phyloP scores from a whole-genome alignment of 1,140 invertebrate genomes.

The Chionoecetes opilio region DNA sequence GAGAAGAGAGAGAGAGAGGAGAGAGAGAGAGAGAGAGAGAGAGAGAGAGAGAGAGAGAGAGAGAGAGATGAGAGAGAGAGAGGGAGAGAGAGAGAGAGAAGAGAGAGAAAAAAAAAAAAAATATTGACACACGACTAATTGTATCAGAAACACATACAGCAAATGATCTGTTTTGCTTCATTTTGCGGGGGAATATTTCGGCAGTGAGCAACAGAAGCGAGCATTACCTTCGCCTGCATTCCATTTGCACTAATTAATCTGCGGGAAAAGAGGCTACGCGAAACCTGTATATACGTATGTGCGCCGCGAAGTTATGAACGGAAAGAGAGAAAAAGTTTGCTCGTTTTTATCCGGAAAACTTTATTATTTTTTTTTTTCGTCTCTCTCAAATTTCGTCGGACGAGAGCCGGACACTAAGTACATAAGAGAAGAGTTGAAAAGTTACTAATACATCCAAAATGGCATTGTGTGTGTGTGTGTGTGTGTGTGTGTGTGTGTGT shows the following conservation, averaged over 20 bases:
- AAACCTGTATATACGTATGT: not conserved
- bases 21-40: slow-evolving; percentile 9
- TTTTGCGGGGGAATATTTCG: slow-evolving; percentile 25
- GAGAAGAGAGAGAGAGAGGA: not conserved
- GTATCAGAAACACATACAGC: slow-evolving; percentile 19
- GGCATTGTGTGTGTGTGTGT: slow-evolving; percentile 34
- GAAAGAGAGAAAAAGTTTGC: not conserved
- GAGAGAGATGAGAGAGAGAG: slow-evolving; percentile 40
- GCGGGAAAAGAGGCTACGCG: slow-evolving; percentile 2
- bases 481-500: slow-evolving; percentile 11
- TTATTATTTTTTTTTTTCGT: not conserved
- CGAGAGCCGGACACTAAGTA: slow-evolving; percentile 41
- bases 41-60: slow-evolving; percentile 15
- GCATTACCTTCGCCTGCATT: slow-evolving; percentile 32
- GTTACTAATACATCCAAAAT: slow-evolving; percentile 30
- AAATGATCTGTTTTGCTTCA: slow-evolving; percentile 21
- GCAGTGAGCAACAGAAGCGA: not conserved
- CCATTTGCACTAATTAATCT: slow-evolving; percentile 46
- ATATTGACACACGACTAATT: slow-evolving; percentile 30
- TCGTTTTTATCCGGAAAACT: not conserved
- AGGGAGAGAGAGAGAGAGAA: slow-evolving; percentile 17
- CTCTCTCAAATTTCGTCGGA: slow-evolving; percentile 48
- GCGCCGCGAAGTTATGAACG: slow-evolving; percentile 34
- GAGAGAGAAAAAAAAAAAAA: not conserved
- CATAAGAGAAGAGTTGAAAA: slow-evolving; percentile 32